Percentiles rank a stretch among this genome's conserved stretches.
Evolutionary conservation across 2,113 vertebrate genomes (phyloP).

Genomic region (Acanthisitta chloris): DNA sequence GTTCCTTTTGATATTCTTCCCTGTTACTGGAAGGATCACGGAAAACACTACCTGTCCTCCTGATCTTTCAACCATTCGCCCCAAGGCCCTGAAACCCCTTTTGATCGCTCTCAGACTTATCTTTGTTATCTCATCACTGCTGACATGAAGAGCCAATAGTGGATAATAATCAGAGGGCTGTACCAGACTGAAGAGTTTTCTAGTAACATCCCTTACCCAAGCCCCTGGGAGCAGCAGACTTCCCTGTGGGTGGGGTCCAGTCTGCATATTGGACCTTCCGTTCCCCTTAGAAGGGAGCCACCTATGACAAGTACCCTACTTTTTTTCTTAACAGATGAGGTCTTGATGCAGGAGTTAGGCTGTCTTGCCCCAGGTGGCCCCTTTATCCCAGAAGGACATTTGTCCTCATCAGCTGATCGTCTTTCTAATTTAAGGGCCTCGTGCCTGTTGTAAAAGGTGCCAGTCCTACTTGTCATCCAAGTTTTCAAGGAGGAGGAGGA

Average conservation of each 20-base stretch:
- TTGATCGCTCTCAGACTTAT: no score
- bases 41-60: no score
- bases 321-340: neutral
- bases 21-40: no score
- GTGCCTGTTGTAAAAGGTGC: neutral
- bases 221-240: neutral
- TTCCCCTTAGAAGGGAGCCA: neutral
- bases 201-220: no score
- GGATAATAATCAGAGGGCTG: no score
- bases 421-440: neutral
- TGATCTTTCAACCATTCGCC: no score
- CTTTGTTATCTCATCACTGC: no score
- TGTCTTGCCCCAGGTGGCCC: neutral
- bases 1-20: no score
- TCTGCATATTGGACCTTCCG: rapidly evolving
- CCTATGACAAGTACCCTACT: neutral
- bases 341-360: neutral
- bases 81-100: no score
- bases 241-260: neutral
- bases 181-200: no score
- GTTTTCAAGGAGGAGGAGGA: neutral
- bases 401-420: neutral
- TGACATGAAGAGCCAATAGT: no score
- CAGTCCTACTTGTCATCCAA: rapidly evolving
- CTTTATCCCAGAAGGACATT: neutral